phyloP scores from a whole-genome alignment of 2,113 vertebrate species.

The Pseudolaguvia tuberculata region DNA sequence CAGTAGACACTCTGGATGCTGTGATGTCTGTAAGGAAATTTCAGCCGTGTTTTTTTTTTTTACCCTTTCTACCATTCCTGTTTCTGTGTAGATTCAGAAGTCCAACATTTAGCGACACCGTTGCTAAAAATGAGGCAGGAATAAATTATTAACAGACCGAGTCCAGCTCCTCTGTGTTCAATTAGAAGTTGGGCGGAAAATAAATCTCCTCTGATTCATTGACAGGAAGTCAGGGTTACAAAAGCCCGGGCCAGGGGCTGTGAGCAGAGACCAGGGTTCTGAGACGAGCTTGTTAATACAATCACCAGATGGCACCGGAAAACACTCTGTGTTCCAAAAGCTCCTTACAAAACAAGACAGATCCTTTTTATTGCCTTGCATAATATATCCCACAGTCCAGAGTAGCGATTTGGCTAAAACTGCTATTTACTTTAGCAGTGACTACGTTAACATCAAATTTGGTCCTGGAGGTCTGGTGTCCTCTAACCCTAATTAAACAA shows the following conservation, averaged over 20 bases:
- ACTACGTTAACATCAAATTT: too few species aligned
- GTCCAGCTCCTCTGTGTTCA: constrained; percentile 12
- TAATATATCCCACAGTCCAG: too few species aligned
- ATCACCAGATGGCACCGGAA: constrained; percentile 33
- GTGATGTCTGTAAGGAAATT: neutral
- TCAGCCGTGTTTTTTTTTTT: too few species aligned
- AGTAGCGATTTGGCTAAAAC: too few species aligned
- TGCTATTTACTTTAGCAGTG: too few species aligned
- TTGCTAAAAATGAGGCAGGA: neutral
- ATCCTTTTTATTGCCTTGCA: neutral
- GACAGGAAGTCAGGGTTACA: constrained; percentile 32
- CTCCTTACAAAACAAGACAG: constrained; percentile 16
- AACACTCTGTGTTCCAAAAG: constrained; percentile 21
- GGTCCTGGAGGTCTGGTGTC: too few species aligned
- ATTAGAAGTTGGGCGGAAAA: constrained; percentile 46
- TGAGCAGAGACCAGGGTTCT: constrained; percentile 9
- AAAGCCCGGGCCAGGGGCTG: constrained; percentile 37
- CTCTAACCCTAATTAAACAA: too few species aligned
- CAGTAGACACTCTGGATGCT: too few species aligned
- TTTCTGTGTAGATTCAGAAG: neutral
- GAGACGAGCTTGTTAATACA: constrained; percentile 35
- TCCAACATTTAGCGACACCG: neutral
- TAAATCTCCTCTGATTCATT: constrained; percentile 50
- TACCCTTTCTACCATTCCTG: too few species aligned
- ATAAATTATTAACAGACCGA: neutral